Percentiles rank a stretch among this genome's conserved stretches.
These are phyloP conservation scores for Drosophila aldrichi DNA, from an alignment of 2,888 invertebrate genomes.

Conservation along the genomic window DNA sequence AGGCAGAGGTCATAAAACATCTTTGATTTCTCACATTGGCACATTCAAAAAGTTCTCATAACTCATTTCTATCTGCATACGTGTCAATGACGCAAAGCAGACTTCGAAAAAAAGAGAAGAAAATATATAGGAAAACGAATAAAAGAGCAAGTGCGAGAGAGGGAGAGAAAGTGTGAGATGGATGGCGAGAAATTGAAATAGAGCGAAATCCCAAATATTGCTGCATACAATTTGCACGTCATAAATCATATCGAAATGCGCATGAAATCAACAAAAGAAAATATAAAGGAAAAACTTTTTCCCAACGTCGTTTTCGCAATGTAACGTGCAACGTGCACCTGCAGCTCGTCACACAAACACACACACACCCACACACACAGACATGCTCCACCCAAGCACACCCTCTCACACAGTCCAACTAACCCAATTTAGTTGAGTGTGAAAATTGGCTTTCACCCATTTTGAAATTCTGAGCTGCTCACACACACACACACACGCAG, in stretches of 20 bases:
- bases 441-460: slow-evolving; percentile 78
- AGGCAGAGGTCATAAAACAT: slow-evolving; percentile 43
- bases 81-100: slow-evolving; percentile 51
- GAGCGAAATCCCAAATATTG: slow-evolving; percentile 51
- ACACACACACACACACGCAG: slow-evolving; percentile 37
- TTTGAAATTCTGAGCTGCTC: slow-evolving; percentile 73
- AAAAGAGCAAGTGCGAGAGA: slow-evolving; percentile 5
- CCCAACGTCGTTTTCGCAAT: slow-evolving; percentile 48
- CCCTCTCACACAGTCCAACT: slow-evolving; percentile 41
- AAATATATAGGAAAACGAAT: not conserved
- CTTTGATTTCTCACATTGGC: slow-evolving; percentile 42
- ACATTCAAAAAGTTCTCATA: slow-evolving; percentile 45
- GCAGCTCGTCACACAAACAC: slow-evolving; percentile 30
- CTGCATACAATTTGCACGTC: slow-evolving; percentile 74
- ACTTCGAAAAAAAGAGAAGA: slow-evolving; percentile 10
- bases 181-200: slow-evolving; percentile 21
- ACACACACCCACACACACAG: not conserved
- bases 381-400: slow-evolving; percentile 7
- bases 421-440: slow-evolving; percentile 80
- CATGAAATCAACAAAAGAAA: slow-evolving; percentile 59
- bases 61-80: slow-evolving; percentile 45
- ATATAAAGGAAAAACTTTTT: slow-evolving; percentile 49
- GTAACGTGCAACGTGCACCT: slow-evolving; percentile 54
- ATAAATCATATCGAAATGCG: slow-evolving; percentile 74
- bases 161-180: not conserved